A percentile compares a stretch with the other conserved stretches of the same genome.
phyloP scores from a whole-genome alignment of 2,113 vertebrate species.

The Paraplagusia blochii region DNA sequence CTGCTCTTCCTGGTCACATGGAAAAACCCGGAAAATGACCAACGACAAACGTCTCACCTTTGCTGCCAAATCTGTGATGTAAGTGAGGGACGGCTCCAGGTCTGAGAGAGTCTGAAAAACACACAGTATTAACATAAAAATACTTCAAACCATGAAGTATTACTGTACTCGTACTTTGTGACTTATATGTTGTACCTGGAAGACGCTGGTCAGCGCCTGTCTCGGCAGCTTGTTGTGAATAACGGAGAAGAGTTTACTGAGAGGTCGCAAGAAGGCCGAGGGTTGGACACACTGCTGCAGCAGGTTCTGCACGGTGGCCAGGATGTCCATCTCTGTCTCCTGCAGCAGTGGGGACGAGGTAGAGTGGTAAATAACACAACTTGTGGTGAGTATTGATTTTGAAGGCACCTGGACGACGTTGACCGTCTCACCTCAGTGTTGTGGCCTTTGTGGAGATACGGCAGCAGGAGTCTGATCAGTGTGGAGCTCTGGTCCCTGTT shows the following conservation, averaged over 20 bases:
- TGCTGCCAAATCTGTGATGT: constrained; percentile 83
- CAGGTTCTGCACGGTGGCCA: constrained; percentile 91
- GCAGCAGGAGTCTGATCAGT: constrained; percentile 86
- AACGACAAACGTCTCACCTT: constrained; percentile 74
- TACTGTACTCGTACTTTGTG: too few species aligned
- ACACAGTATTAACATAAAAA: neutral
- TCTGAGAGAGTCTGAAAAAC: constrained; percentile 83
- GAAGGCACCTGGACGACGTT: too few species aligned
- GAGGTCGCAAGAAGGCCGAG: constrained; percentile 82
- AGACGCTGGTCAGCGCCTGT: constrained; percentile 83
- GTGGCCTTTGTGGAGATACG: constrained; percentile 83
- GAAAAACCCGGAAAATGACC: too few species aligned
- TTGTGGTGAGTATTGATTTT: neutral
- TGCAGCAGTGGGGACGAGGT: constrained; percentile 51
- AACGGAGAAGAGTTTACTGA: constrained; percentile 88
- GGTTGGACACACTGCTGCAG: constrained; percentile 82
- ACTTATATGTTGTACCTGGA: constrained; percentile 78
- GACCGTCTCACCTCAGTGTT: constrained; percentile 77
- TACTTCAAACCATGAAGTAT: neutral
- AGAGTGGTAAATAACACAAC: neutral
- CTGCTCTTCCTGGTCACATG: too few species aligned
- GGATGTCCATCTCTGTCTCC: constrained; percentile 89
- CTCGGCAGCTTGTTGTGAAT: constrained; percentile 86
- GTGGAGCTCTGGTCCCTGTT: constrained; percentile 88
- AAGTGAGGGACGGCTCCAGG: constrained; percentile 79